Conservation (phyloP, 2,888 invertebrate species). For the Calameuta pallipes region DNA sequence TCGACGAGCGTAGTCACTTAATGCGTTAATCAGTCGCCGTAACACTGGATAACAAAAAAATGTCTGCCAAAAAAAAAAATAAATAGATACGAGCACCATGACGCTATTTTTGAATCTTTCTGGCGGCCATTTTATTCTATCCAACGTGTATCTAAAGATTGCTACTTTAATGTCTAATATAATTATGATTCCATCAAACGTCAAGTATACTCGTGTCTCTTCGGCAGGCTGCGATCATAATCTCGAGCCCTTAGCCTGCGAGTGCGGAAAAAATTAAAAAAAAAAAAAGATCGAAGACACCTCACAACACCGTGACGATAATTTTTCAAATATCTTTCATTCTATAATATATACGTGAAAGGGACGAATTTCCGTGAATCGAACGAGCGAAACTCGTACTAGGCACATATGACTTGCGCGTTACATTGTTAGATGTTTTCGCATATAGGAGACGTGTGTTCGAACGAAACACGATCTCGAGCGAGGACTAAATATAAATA, state of each 20-base stretch:
- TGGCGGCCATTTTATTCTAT: background rate
- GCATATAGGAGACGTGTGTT: background rate
- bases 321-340: background rate
- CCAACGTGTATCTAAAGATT: background rate
- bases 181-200: background rate
- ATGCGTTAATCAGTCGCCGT: background rate
- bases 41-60: background rate
- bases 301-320: background rate
- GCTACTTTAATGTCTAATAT: background rate
- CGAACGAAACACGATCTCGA: background rate
- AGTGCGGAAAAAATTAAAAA: background rate
- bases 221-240: conserved; percentile 25
- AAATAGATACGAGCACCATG: background rate
- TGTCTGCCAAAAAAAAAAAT: background rate
- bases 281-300: background rate
- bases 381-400: background rate
- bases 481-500: background rate
- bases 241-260: conserved; percentile 27
- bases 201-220: background rate
- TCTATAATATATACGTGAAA: background rate
- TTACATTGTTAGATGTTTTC: background rate
- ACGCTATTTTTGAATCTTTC: background rate
- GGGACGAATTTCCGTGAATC: background rate
- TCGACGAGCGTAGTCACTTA: background rate
- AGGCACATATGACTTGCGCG: background rate